Evolutionary conservation across 2,797 vertebrate species (phyloP).

Genomic region (Vireo griseus): DNA sequence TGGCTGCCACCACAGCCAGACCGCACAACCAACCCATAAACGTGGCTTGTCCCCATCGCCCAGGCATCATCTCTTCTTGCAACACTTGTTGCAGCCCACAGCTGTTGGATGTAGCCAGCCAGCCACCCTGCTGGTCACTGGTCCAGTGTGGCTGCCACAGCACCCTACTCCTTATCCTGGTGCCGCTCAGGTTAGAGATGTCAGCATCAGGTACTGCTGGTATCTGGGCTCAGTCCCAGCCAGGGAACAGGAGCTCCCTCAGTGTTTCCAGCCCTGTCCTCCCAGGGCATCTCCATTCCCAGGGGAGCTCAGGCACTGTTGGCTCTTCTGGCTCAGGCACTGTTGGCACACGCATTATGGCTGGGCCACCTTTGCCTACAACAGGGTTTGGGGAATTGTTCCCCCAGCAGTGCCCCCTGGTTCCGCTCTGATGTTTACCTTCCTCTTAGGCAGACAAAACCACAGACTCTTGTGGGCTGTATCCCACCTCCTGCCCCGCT

Average conservation of each 20-base stretch:
- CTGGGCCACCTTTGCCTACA: not conserved
- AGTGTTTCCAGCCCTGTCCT: not conserved
- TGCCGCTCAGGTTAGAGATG: not conserved
- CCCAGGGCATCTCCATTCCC: not conserved
- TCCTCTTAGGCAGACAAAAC: not conserved
- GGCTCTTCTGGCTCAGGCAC: not conserved
- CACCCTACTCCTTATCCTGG: rapidly evolving
- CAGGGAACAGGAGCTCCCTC: rapidly evolving
- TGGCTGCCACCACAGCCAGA: rapidly evolving
- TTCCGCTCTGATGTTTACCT: not conserved
- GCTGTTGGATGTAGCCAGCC: not conserved
- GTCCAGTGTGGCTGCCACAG: not conserved
- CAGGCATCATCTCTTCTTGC: rapidly evolving
- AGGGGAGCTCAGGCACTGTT: not conserved
- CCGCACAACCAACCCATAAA: rapidly evolving
- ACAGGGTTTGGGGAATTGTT: not conserved
- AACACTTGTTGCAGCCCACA: not conserved
- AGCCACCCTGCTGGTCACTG: not conserved
- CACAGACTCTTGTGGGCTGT: not conserved
- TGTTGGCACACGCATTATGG: rapidly evolving
- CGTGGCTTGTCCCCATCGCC: rapidly evolving
- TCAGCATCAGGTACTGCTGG: rapidly evolving
- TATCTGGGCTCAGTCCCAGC: not conserved
- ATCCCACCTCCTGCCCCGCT: not conserved
- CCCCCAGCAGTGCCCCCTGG: not conserved